Percentiles rank a stretch among this genome's conserved stretches.
Conservation (phyloP, 2,888 invertebrate species). For the Nymphalis polychloros region DNA sequence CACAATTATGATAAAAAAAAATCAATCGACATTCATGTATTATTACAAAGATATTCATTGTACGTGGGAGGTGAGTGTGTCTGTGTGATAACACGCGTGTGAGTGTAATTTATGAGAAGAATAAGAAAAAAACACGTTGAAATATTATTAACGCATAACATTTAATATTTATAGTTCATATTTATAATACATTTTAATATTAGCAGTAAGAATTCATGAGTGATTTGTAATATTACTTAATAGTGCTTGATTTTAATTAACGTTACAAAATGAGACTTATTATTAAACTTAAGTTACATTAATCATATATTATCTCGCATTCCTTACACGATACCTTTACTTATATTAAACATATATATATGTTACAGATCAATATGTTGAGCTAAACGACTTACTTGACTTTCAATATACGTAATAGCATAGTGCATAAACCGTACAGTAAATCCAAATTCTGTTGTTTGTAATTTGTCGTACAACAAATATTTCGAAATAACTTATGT, state of each 20-base stretch:
- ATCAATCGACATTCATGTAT: too few species aligned
- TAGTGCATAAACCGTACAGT: slow-evolving; percentile 67
- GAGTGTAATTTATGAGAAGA: neutral
- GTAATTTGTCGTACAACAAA: slow-evolving; percentile 38
- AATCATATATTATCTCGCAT: slow-evolving; percentile 63
- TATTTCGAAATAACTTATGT: neutral
- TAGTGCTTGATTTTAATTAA: slow-evolving; percentile 78
- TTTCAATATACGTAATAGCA: slow-evolving; percentile 57
- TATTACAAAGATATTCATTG: too few species aligned
- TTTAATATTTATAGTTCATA: slow-evolving; percentile 83
- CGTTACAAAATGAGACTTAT: slow-evolving; percentile 80
- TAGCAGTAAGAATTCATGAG: slow-evolving; percentile 80
- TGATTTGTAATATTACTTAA: slow-evolving; percentile 77
- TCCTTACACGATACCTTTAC: slow-evolving; percentile 46
- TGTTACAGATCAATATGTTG: slow-evolving; percentile 71
- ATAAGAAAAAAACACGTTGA: slow-evolving; percentile 52
- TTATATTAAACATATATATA: slow-evolving; percentile 55
- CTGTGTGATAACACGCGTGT: too few species aligned
- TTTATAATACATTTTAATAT: slow-evolving; percentile 82
- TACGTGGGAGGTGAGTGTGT: neutral
- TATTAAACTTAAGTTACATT: slow-evolving; percentile 53
- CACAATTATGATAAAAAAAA: too few species aligned
- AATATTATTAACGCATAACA: slow-evolving; percentile 87
- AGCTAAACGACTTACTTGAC: slow-evolving; percentile 68
- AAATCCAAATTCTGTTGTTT: slow-evolving; percentile 55